A percentile compares a stretch with the other conserved stretches of the same genome.
Evolutionary conservation across 1,140 invertebrate species (phyloP).

Genomic region (Coenobita brevimanus): DNA sequence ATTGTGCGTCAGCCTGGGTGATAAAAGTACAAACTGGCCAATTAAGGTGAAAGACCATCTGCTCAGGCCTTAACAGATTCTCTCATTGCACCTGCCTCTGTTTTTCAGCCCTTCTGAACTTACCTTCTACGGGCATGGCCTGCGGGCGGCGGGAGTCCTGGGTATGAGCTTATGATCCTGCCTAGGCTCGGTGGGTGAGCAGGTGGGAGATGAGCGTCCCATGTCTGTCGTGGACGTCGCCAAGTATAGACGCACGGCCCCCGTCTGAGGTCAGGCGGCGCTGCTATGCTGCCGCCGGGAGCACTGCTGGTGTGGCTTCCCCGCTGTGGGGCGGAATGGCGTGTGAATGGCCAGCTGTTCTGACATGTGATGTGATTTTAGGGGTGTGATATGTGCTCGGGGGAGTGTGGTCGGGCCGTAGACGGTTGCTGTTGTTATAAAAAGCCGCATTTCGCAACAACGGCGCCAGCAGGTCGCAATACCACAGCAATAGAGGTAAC

Average conservation of each 20-base stretch:
- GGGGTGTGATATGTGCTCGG: neutral
- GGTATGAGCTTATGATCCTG: neutral
- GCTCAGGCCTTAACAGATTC: constrained; percentile 11
- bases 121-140: constrained; percentile 4
- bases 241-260: constrained; percentile 33
- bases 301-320: neutral
- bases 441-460: neutral
- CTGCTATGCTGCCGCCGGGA: neutral
- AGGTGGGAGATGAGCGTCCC: constrained; percentile 11
- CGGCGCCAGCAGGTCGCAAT: neutral
- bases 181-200: neutral
- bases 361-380: neutral
- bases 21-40: constrained; percentile 49
- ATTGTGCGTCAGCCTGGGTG: constrained; percentile 29
- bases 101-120: neutral
- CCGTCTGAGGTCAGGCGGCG: constrained; percentile 28
- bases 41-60: constrained; percentile 52
- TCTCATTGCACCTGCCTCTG: neutral
- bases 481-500: neutral
- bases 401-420: neutral
- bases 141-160: constrained; percentile 6
- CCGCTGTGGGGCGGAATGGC: too few relatives aligned
- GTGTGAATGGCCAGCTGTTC: neutral
- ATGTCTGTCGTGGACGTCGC: constrained; percentile 1
- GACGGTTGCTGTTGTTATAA: neutral